Percentiles rank a stretch among this genome's conserved stretches.
Conservation (phyloP, 2,888 invertebrate genomes). For the Callosobruchus maculatus region DNA sequence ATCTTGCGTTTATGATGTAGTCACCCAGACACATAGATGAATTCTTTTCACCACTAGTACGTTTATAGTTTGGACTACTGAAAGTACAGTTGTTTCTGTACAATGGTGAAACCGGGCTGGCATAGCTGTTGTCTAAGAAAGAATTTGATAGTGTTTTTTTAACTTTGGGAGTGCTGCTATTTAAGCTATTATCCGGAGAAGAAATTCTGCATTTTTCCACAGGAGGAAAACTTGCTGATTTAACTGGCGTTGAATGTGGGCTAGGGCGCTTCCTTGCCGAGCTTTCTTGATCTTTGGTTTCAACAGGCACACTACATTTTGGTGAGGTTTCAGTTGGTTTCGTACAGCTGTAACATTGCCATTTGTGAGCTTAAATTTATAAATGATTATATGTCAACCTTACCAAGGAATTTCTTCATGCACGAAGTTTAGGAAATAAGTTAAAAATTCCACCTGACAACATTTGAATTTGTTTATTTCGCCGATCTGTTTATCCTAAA, state of each 20-base stretch:
- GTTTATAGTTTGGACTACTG: slow-evolving; percentile 23
- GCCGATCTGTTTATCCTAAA: slow-evolving; percentile 20
- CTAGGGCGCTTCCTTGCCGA: background rate
- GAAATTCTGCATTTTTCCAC: background rate
- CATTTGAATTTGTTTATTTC: slow-evolving; percentile 25
- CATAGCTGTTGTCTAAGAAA: slow-evolving; percentile 16
- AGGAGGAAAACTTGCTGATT: slow-evolving; percentile 4
- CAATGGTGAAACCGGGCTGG: slow-evolving; percentile 38
- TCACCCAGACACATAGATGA: slow-evolving; percentile 42
- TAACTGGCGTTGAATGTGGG: background rate
- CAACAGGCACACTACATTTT: background rate
- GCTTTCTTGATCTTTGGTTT: background rate
- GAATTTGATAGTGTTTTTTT: slow-evolving; percentile 7
- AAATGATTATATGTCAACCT: slow-evolving; percentile 6
- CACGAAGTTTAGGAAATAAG: slow-evolving; percentile 43
- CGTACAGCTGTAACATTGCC: background rate
- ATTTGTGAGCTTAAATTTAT: background rate
- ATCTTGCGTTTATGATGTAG: slow-evolving; percentile 36
- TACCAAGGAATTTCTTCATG: slow-evolving; percentile 41
- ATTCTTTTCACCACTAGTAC: slow-evolving; percentile 15
- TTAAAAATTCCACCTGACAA: slow-evolving; percentile 38
- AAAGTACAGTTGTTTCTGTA: slow-evolving; percentile 27
- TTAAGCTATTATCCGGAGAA: background rate
- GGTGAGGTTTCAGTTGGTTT: background rate
- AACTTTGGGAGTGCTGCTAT: slow-evolving; percentile 29